Evolutionary conservation across 2,113 vertebrate genomes (phyloP).

Genomic region (Taxidea taxus): DNA sequence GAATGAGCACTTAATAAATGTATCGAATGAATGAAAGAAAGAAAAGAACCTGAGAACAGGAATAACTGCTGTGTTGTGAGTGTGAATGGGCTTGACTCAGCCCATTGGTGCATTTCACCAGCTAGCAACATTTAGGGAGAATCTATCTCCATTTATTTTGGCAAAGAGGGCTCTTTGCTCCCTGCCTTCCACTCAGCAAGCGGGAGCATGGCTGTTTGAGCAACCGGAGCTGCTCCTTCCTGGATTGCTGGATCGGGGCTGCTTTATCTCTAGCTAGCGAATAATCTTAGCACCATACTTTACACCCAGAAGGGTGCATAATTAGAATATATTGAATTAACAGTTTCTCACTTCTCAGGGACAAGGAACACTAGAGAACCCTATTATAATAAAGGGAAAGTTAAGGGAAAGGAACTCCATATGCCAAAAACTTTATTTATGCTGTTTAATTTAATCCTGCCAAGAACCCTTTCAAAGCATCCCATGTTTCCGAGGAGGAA

Average conservation of each 20-base stretch:
- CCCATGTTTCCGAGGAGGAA: neutral
- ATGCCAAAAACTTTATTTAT: neutral
- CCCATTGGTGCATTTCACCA: neutral
- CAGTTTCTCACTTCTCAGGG: neutral
- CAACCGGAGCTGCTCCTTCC: neutral
- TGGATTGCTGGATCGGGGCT: neutral
- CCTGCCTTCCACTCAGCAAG: neutral
- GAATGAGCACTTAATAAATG: neutral
- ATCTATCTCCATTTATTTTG: neutral
- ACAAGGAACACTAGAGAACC: neutral
- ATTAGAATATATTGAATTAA: neutral
- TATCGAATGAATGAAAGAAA: neutral
- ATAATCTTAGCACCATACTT: neutral
- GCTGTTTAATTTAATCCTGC: neutral
- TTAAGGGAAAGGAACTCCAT: neutral
- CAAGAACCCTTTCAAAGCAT: neutral
- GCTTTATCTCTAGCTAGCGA: neutral
- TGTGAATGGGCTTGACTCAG: neutral
- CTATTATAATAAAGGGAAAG: neutral
- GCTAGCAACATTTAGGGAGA: neutral
- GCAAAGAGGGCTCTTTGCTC: neutral
- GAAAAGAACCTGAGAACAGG: neutral
- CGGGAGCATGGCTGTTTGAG: neutral
- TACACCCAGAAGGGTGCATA: neutral
- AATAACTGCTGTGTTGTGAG: neutral